Evolutionary conservation across 2,113 vertebrate species (phyloP), one percentile per base, ranked within the genome.

Genomic region (Thunnus thynnus): DNA sequence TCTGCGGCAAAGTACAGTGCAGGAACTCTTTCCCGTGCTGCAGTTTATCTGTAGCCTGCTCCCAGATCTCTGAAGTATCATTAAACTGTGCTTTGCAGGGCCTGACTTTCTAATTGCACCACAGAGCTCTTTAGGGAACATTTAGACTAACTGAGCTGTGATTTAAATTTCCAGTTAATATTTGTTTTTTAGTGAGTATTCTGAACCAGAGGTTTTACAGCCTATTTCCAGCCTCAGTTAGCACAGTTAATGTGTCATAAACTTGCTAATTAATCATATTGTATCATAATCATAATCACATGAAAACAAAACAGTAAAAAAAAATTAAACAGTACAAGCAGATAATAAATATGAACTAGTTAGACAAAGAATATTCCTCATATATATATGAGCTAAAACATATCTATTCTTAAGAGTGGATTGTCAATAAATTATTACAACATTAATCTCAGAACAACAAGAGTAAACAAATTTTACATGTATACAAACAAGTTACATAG

Each of bases 101-200:
- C 70, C 64, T 1, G 22, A 17, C 0, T 1, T 30, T 27, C 16
- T 78, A 4, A 76, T 76, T 76, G 62, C 62, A 61, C 51, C 47
- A 57, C 27, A 41, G 25, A 60, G 78, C 56, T 82, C 78, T 66
- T 66, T 1, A 36, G 69, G 69, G 79, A 90, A 75, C 73, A 32
- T 69, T 81, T 68, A 54, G 2, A 52, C 18, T 11, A 70, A 65
- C 78, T 70, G 30, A 82, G 46, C 62, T 57, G 46, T 61, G 72
- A 76, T 67, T 79, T 27, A 52, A 61, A 69, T 78, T 2, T 84
- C 32, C 17, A 54, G 17, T 10, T 41, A 62, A 36, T 61, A 60
- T 47, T 72, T 55, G 56, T 61, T 76, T 74, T 25, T 30, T 22
- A 18, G 17, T 30, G 30, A 79, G 6, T 52, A 25, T 46, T 57